These are phyloP conservation scores for Chaenocephalus aceratus DNA, from an alignment of 2,113 vertebrate species.

Conservation along the genomic window DNA sequence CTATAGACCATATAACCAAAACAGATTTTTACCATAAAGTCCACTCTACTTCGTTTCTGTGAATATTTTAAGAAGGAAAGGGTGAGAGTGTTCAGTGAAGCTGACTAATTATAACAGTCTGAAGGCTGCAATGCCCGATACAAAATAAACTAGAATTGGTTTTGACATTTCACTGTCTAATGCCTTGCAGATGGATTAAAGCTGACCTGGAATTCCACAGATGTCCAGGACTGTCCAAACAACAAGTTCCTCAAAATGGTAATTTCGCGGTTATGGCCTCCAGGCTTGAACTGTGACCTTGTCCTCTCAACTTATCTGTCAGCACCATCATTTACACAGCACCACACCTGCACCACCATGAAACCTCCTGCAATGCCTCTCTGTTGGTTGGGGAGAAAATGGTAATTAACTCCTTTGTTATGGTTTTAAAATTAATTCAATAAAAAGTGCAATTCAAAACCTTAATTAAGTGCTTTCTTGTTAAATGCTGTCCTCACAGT, in stretches of 20 bases:
- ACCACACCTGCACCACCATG: conserved; percentile 5
- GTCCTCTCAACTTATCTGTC: conserved; percentile 55
- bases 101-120: neutral
- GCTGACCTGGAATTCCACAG: conserved; percentile 41
- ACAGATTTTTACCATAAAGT: neutral
- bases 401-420: neutral
- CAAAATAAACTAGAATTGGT: conserved; percentile 6
- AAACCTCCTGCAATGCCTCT: neutral
- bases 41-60: neutral
- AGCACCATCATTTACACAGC: conserved; percentile 34
- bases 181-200: conserved; percentile 12
- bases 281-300: conserved; percentile 62
- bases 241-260: conserved; percentile 40
- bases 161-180: neutral
- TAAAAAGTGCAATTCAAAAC: conserved; percentile 2
- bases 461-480: neutral
- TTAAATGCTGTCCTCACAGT: neutral
- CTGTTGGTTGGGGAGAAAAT: neutral
- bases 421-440: conserved; percentile 6
- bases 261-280: conserved; percentile 44
- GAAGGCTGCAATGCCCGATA: neutral
- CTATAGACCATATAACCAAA: too few species aligned
- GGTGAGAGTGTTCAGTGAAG: neutral
- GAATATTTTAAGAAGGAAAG: too few species aligned
- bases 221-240: conserved; percentile 31